These are phyloP conservation scores for Dicaeum eximium DNA, from an alignment of 2,113 vertebrate genomes.

Conservation along the genomic window DNA sequence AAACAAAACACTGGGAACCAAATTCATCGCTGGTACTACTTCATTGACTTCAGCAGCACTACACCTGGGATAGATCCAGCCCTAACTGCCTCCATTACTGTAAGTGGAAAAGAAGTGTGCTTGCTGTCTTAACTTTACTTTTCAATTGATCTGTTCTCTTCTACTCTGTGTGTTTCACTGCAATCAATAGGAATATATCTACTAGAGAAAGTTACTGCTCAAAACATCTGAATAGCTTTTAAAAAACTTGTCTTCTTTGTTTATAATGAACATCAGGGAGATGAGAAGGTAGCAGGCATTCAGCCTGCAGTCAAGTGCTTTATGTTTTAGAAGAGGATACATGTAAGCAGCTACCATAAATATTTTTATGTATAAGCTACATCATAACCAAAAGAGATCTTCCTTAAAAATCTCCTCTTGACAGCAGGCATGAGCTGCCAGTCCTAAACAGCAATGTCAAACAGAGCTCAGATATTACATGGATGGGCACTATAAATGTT, in stretches of 20 bases:
- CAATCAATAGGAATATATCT: conserved; percentile 58
- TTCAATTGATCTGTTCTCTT: conserved; percentile 37
- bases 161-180: conserved; percentile 12
- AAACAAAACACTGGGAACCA: conserved; percentile 44
- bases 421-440: not conserved
- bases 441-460: not conserved
- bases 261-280: conserved; percentile 47
- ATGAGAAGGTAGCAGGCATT: conserved; percentile 5
- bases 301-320: not conserved
- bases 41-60: conserved; percentile 47
- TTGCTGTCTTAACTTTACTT: conserved; percentile 63
- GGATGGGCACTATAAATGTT: not conserved
- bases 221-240: conserved; percentile 48
- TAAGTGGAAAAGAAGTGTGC: conserved; percentile 52
- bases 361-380: conserved; percentile 12
- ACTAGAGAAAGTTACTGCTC: conserved; percentile 47
- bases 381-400: not conserved
- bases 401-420: not conserved
- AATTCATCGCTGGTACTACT: conserved; percentile 36
- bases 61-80: conserved; percentile 48
- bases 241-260: conserved; percentile 5
- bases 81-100: conserved; percentile 40
- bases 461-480: not conserved
- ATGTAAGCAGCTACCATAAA: not conserved
- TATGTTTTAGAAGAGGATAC: not conserved